Conservation (phyloP, 2,797 vertebrate genomes). For the Tinamus major region DNA sequence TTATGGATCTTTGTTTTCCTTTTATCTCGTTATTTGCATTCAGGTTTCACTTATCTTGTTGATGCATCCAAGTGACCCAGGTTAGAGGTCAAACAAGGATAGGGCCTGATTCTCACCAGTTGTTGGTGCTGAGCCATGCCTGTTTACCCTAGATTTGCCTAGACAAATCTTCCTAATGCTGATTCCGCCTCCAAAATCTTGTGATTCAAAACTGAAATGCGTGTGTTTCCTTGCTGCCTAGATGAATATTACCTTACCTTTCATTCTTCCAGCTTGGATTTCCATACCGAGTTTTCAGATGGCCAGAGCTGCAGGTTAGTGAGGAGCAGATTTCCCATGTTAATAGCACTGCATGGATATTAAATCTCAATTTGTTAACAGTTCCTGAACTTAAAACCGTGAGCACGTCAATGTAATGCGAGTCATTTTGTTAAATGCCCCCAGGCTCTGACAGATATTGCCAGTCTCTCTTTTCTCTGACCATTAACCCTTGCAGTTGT, state of each 20-base stretch:
- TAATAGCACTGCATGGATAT: neutral
- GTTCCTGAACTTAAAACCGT: too few species aligned
- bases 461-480: neutral
- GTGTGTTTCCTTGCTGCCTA: neutral
- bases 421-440: neutral
- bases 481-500: neutral
- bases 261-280: neutral
- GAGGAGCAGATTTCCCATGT: neutral
- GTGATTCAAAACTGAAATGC: neutral
- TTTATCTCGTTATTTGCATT: too few species aligned
- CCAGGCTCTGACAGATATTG: neutral
- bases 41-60: neutral
- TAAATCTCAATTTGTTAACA: neutral
- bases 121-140: neutral
- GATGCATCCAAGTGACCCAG: neutral
- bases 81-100: neutral
- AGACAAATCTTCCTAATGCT: neutral
- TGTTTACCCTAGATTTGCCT: neutral
- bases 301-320: neutral
- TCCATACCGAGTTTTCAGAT: neutral
- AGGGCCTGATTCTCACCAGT: neutral
- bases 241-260: neutral
- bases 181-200: neutral
- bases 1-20: too few species aligned
- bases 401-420: neutral